Base-by-base conservation (phyloP, 2,797 vertebrate species). In the Oryzias sinensis region DNA sequence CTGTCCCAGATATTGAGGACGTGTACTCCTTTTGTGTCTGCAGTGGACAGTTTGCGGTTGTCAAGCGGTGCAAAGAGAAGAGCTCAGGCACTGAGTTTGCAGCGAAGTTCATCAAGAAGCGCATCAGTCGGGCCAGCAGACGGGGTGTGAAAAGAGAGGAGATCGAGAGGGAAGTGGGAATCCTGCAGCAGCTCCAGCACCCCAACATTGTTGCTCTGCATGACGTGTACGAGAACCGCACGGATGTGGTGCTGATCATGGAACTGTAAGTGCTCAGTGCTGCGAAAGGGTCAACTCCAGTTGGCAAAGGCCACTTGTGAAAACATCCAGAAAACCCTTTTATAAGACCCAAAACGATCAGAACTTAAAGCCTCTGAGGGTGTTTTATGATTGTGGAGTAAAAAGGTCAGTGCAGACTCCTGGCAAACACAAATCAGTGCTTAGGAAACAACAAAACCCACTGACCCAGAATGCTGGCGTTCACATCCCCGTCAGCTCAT, bases 21-120 rank as follows among this genome's bases (percentile, higher is more conserved):
- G 6, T 41, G 14, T 56, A n/a, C 43, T 40, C 62, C 14, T 56
- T 63, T 53, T 70, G 51, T 62, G 64, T 70, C 52, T 49, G 1
- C 83, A 99, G 97, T 14, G 97, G 97, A 44, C 96, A 99, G 84
- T 99, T 99, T 85, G 97, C 97, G 6, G 91, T 98, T 0, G 97
- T 99, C 79, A 98, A 93, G 86, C 93, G 89, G 44, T 98, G 95
- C 67, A 84, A 56, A 43, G 95, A 99, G 81, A 97, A 88, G 70
- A 93, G 89, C 81, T 92, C 92, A 0, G 92, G 93, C 0, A 2
- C 68, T 1, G 93, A 94, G 33, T 98, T 89, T 0, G 97, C 97
- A 0, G 97, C 95, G 22, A 99, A 99, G 80, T 98, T 97, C 89
- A 97, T 99, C 74, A 98, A 97, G 87, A 99, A 99, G 83, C 92